Base-by-base conservation (phyloP, 2,797 vertebrate species). In the Sebastes ruberrimus region DNA sequence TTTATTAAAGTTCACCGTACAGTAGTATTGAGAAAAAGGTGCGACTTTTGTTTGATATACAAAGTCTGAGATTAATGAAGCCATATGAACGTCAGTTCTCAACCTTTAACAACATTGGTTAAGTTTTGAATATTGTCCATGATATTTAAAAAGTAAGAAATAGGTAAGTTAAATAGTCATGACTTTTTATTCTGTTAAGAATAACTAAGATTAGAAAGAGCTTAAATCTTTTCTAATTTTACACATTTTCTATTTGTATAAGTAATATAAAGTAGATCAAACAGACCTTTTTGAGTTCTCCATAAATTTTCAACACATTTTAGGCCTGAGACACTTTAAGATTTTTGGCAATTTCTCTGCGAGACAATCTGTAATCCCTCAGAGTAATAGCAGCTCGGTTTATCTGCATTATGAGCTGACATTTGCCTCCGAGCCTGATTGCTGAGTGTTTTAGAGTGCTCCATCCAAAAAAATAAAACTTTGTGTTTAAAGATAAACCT, bases 371-470 rank as follows among this genome's bases (percentile, higher is more conserved):
- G 62, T 87, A 59, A 76, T 80, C 72, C 80, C 74, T 82, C 52
- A 52, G 66, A 59, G 67, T 63, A 75, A 80, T 74, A 78, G 67
- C 69, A 81, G 52, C 57, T 77, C 53, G 32, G 18, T 78, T 86
- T 74, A 82, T 81, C 71, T 81, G 74, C 82, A 76, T 80, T 69
- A 57, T 74, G 66, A 78, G 75, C 63, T 53, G 63, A 88, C 49
- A 84, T 90, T 86, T 86, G 71, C 80, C 83, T 84, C 70, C 6
- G 1, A 78, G 78, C 55, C 67, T 57, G 71, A 80, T 80, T 83
- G 66, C 74, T 25, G 49, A 83, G 76, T 81, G 71, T 81, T 82
- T 84, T 63, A 66, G 32, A 78, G 46, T 56, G 71, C 60, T 73
- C 76, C 60, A 75, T 75, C 60, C 71, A 69, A 77, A 82, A 63